These are phyloP conservation scores for Crossaster papposus DNA, from an alignment of 53 echinoderm and acorn worm genomes.

Conservation along the genomic window DNA sequence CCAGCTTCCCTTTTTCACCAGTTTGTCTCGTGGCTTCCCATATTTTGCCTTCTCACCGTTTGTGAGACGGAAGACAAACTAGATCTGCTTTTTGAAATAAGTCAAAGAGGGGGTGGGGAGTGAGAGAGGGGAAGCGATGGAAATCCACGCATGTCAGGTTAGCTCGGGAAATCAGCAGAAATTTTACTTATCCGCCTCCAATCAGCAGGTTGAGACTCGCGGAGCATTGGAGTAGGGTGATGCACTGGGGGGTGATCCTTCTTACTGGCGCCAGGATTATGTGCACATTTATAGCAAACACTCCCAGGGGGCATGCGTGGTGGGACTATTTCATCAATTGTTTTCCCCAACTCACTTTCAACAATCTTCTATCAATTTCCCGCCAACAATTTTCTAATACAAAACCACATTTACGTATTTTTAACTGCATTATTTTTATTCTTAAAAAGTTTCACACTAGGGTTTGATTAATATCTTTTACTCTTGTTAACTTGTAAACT, in stretches of 20 bases:
- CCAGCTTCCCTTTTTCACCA: slow-evolving; percentile 30
- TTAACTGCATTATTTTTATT: background rate
- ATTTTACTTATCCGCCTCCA: slow-evolving; percentile 53
- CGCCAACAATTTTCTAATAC: background rate
- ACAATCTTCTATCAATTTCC: slow-evolving; percentile 59
- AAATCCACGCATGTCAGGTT: slow-evolving; percentile 49
- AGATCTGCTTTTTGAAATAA: slow-evolving; percentile 48
- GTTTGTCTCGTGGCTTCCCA: background rate
- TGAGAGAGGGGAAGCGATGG: slow-evolving; percentile 25
- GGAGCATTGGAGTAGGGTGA: slow-evolving; percentile 11
- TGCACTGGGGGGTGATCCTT: slow-evolving; percentile 40
- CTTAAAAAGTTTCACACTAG: background rate
- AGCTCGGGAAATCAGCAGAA: slow-evolving; percentile 30
- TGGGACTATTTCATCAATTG: slow-evolving; percentile 59
- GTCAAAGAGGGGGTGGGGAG: background rate
- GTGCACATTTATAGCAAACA: slow-evolving; percentile 18
- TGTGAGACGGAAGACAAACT: slow-evolving; percentile 36
- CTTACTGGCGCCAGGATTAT: slow-evolving; percentile 58
- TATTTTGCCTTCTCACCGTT: background rate
- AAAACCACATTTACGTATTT: background rate
- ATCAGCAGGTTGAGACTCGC: slow-evolving; percentile 34
- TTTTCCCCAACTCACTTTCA: slow-evolving; percentile 33
- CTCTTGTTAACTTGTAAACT: background rate
- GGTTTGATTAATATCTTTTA: background rate
- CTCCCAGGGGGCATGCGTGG: slow-evolving; percentile 6